A percentile compares a stretch with the other conserved stretches of the same genome.
Evolutionary conservation across 2,797 vertebrate species (phyloP).

Genomic region (Malurus leucopterus): DNA sequence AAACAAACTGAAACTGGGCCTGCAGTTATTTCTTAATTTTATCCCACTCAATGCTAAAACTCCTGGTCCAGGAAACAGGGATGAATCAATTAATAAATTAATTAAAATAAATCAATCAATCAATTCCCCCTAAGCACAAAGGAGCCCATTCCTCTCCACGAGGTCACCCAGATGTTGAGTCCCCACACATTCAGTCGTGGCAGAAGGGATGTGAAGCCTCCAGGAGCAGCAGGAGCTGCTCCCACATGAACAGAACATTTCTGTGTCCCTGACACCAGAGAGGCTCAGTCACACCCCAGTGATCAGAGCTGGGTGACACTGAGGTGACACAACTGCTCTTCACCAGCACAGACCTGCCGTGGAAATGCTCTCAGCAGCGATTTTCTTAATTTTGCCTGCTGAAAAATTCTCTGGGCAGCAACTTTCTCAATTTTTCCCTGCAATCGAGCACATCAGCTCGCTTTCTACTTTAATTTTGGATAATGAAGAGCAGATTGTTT

Average conservation of each 20-base stretch:
- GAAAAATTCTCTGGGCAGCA: not conserved
- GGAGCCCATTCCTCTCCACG: not conserved
- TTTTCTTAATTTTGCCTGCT: not conserved
- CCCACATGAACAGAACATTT: not conserved
- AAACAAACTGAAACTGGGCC: not conserved
- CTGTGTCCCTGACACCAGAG: not conserved
- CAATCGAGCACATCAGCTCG: not conserved
- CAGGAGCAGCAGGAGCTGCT: not conserved
- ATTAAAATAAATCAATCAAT: not conserved
- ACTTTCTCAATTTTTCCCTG: not conserved
- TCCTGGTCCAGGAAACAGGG: too few relatives aligned
- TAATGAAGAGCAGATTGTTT: not conserved
- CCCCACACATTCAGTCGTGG: not conserved
- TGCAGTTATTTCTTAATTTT: not conserved
- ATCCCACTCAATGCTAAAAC: not conserved
- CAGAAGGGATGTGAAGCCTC: not conserved
- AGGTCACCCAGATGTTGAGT: not conserved
- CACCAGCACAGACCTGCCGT: not conserved
- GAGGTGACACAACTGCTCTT: not conserved
- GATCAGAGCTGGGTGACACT: not conserved
- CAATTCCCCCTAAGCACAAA: not conserved
- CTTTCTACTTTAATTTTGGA: not conserved
- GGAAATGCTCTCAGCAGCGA: not conserved
- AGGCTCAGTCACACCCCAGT: not conserved
- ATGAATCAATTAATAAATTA: too few relatives aligned